Conservation (phyloP, 2,113 vertebrate species). For the Desmodus rotundus region DNA sequence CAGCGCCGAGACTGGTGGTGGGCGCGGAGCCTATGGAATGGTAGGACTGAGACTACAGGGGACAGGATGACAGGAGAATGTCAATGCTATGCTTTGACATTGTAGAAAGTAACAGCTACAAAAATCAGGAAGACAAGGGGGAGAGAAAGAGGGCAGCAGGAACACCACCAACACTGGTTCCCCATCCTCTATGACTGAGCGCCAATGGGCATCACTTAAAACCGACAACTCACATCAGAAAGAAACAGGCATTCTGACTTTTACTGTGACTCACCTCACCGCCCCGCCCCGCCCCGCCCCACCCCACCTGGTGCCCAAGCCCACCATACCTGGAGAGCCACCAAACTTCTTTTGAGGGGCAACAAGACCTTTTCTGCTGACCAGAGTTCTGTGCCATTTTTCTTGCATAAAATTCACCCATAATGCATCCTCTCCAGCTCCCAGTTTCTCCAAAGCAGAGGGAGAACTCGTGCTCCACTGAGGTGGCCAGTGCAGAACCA, state of each 20-base stretch:
- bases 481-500: not conserved
- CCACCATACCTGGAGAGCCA: conserved; percentile 13
- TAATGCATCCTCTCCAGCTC: not conserved
- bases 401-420: not conserved
- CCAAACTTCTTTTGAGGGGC: not conserved
- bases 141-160: not conserved
- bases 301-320: not conserved
- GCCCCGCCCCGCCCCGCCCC: too few species aligned
- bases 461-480: not conserved
- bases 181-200: not conserved
- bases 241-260: not conserved
- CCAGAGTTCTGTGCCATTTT: not conserved
- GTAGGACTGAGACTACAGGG: not conserved
- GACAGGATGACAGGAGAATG: not conserved
- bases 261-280: too few species aligned
- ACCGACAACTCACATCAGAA: not conserved
- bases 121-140: not conserved
- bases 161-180: not conserved
- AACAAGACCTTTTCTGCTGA: not conserved
- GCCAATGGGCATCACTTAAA: not conserved
- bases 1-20: not conserved
- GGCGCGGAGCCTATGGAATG: not conserved
- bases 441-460: not conserved
- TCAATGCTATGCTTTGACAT: not conserved
- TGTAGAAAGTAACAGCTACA: not conserved